A percentile compares a stretch with the other conserved stretches of the same genome.
These are phyloP conservation scores for Antechinus flavipes DNA, from an alignment of 2,113 vertebrate genomes.

Conservation along the genomic window DNA sequence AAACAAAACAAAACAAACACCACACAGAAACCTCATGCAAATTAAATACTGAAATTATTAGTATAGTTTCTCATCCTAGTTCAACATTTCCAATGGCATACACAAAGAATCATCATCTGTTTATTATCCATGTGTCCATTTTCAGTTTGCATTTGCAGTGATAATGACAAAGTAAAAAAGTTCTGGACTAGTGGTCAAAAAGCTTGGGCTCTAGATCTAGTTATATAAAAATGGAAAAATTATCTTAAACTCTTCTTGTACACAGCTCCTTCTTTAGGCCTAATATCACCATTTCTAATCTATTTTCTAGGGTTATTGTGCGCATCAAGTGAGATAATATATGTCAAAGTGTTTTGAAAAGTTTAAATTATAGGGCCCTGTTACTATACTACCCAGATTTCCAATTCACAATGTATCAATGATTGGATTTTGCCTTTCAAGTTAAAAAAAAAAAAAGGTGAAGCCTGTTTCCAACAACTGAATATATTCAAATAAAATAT, in stretches of 20 bases:
- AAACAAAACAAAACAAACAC: no score
- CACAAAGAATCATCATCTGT: background rate
- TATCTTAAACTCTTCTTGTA: background rate
- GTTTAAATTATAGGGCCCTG: background rate
- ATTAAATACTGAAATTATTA: conserved; percentile 52
- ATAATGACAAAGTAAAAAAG: background rate
- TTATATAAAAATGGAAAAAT: background rate
- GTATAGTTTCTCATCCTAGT: conserved; percentile 34
- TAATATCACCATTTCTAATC: background rate
- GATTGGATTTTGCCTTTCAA: background rate
- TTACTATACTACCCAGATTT: background rate
- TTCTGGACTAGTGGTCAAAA: background rate
- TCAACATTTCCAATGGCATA: conserved; percentile 41
- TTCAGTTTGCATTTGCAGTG: conserved; percentile 14
- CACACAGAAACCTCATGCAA: conserved; percentile 20
- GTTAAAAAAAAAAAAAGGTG: conserved; percentile 5
- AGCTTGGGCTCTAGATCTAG: background rate
- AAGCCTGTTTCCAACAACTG: background rate
- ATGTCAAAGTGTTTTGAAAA: background rate
- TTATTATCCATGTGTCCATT: background rate
- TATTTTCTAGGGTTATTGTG: background rate
- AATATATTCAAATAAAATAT: conserved; percentile 17
- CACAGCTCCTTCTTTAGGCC: background rate
- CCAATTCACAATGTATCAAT: conserved; percentile 2
- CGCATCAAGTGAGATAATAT: background rate